Percentiles rank a stretch among this genome's conserved stretches.
Conservation (phyloP, 2,888 invertebrate genomes). For the Tetranychus truncatus region DNA sequence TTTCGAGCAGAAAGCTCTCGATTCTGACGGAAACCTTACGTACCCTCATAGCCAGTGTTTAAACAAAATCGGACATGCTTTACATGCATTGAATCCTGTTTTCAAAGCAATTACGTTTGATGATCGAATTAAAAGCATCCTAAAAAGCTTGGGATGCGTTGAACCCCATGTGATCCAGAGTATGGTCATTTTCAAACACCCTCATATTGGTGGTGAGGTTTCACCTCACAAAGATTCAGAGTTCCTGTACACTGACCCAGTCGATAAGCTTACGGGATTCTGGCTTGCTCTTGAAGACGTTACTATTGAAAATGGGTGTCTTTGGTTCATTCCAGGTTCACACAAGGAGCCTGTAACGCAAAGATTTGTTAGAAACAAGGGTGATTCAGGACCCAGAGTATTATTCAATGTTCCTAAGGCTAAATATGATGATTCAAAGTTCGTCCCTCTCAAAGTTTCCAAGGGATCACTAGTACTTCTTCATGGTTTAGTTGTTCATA, state of each 20-base stretch:
- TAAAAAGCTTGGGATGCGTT: constrained; percentile 49
- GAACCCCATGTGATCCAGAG: constrained; percentile 78
- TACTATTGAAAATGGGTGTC: constrained; percentile 75
- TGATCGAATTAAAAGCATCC: constrained; percentile 56
- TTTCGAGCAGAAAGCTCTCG: constrained; percentile 64
- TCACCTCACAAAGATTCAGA: constrained; percentile 51
- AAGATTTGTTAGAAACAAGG: constrained; percentile 44
- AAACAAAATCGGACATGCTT: constrained; percentile 62
- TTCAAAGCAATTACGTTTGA: constrained; percentile 68
- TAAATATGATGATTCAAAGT: constrained; percentile 44
- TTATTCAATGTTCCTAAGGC: constrained; percentile 45
- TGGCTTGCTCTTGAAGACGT: constrained; percentile 95
- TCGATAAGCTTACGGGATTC: constrained; percentile 55
- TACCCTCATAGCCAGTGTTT: constrained; percentile 45
- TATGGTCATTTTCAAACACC: constrained; percentile 96
- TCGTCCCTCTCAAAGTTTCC: constrained; percentile 55
- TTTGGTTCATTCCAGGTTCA: constrained; percentile 77
- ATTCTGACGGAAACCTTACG: constrained; percentile 36
- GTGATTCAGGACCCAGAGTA: constrained; percentile 39
- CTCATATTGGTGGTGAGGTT: constrained; percentile 60
- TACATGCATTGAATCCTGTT: constrained; percentile 58
- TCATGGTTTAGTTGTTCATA: constrained; percentile 81
- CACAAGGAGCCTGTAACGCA: constrained; percentile 53
- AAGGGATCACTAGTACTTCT: constrained; percentile 75
- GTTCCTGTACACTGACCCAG: constrained; percentile 65